phyloP scores from a whole-genome alignment of 2,888 invertebrate species.

The Opisthograptis luteolata region DNA sequence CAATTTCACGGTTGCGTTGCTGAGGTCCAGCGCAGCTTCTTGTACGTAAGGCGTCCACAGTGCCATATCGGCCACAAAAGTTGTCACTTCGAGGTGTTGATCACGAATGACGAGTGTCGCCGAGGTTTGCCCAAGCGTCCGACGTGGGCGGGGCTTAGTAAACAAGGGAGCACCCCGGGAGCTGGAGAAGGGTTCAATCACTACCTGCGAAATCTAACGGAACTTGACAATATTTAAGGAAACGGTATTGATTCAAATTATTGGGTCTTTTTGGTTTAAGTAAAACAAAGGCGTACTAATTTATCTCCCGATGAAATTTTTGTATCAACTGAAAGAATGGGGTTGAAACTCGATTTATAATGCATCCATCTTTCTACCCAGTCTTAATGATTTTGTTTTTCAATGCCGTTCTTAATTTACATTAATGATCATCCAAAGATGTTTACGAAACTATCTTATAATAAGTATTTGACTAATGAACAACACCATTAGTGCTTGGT shows the following conservation, averaged over 20 bases:
- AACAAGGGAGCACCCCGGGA: slow-evolving; percentile 41
- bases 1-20: slow-evolving; percentile 47
- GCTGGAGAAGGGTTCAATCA: slow-evolving; percentile 39
- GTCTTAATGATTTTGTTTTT: slow-evolving; percentile 22
- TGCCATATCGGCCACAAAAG: slow-evolving; percentile 52
- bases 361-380: not conserved
- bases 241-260: slow-evolving; percentile 23
- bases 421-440: slow-evolving; percentile 7
- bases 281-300: slow-evolving; percentile 3
- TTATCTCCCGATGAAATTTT: not conserved
- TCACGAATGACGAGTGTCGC: slow-evolving; percentile 39
- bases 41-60: slow-evolving; percentile 73
- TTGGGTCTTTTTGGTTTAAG: slow-evolving; percentile 20
- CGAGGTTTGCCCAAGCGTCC: slow-evolving; percentile 32
- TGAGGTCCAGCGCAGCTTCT: slow-evolving; percentile 64
- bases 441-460: slow-evolving; percentile 6
- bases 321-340: not conserved
- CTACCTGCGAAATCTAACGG: slow-evolving; percentile 45
- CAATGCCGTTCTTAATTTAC: not conserved
- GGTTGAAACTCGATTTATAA: not conserved
- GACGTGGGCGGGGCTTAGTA: slow-evolving; percentile 45
- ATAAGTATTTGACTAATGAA: not conserved
- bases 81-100: slow-evolving; percentile 39
- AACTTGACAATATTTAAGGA: slow-evolving; percentile 23
- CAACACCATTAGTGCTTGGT: no score